phyloP scores from a whole-genome alignment of 2,797 vertebrate genomes.

The Allobates femoralis region DNA sequence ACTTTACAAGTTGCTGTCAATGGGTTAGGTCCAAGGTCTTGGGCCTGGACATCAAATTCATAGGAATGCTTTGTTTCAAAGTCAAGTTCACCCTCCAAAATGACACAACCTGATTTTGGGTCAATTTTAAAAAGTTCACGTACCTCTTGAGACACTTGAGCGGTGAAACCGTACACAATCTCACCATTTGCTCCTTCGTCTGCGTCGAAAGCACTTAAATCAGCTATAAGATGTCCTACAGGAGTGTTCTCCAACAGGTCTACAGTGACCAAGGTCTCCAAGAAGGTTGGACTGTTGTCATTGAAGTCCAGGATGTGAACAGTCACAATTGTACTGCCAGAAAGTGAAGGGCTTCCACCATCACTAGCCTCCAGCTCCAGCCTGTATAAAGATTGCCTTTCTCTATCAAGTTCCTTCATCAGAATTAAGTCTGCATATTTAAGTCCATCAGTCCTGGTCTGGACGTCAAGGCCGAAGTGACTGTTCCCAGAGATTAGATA shows the following conservation, averaged over 20 bases:
- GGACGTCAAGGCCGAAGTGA: slow-evolving; percentile 90
- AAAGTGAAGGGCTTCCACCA: slow-evolving; percentile 73
- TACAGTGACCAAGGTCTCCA: slow-evolving; percentile 78
- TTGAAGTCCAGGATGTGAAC: slow-evolving; percentile 81
- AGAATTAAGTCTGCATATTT: slow-evolving; percentile 93
- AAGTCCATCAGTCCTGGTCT: slow-evolving; percentile 89
- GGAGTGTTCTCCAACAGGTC: slow-evolving; percentile 86
- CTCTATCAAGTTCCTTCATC: slow-evolving; percentile 90
- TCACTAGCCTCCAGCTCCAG: slow-evolving; percentile 77
- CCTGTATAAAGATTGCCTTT: slow-evolving; percentile 80
- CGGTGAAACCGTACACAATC: slow-evolving; percentile 75
- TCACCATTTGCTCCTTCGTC: slow-evolving; percentile 79
- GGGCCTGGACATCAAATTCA: slow-evolving; percentile 90
- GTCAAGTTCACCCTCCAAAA: slow-evolving; percentile 83
- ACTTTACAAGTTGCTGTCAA: slow-evolving; percentile 86
- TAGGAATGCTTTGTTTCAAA: slow-evolving; percentile 89
- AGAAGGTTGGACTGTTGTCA: slow-evolving; percentile 82
- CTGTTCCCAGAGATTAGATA: slow-evolving; percentile 88
- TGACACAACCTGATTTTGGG: slow-evolving; percentile 74
- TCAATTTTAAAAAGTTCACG: slow-evolving; percentile 76
- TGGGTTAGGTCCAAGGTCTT: slow-evolving; percentile 85
- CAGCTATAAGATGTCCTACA: slow-evolving; percentile 74
- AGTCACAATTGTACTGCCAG: slow-evolving; percentile 71
- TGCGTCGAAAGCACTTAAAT: slow-evolving; percentile 77
- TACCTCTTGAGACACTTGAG: slow-evolving; percentile 68